Percentiles rank a stretch among this genome's conserved stretches.
Conservation (phyloP, 2,113 vertebrate genomes). For the Illadopsis cleaveri region DNA sequence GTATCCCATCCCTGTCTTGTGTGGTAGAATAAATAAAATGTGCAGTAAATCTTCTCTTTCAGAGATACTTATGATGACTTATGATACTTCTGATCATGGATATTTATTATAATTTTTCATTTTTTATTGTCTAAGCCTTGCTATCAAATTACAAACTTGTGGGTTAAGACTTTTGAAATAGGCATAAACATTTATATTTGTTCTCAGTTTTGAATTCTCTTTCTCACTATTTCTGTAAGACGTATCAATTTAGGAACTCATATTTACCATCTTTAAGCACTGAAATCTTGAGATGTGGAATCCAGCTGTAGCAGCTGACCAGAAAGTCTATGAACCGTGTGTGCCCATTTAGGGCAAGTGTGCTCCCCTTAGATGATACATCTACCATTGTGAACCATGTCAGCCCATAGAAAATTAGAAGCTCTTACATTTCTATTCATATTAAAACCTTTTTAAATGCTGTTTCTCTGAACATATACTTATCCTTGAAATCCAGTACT, state of each 20-base stretch:
- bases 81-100: not conserved
- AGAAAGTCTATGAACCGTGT: rapidly evolving
- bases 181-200: not conserved
- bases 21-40: not conserved
- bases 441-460: not conserved
- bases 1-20: not conserved
- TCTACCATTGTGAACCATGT: not conserved
- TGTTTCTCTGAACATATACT: not conserved
- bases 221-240: not conserved
- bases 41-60: not conserved
- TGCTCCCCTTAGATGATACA: not conserved
- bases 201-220: not conserved
- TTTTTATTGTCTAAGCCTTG: not conserved
- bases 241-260: not conserved
- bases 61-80: not conserved
- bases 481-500: not conserved
- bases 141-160: not conserved
- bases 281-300: not conserved
- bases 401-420: not conserved
- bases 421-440: not conserved
- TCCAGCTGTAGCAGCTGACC: not conserved
- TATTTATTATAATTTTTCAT: not conserved
- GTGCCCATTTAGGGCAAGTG: not conserved
- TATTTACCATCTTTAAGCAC: not conserved
- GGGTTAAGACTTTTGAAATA: not conserved